Conservation (phyloP, 2,113 vertebrate genomes). For the Syngnathus typhle region DNA sequence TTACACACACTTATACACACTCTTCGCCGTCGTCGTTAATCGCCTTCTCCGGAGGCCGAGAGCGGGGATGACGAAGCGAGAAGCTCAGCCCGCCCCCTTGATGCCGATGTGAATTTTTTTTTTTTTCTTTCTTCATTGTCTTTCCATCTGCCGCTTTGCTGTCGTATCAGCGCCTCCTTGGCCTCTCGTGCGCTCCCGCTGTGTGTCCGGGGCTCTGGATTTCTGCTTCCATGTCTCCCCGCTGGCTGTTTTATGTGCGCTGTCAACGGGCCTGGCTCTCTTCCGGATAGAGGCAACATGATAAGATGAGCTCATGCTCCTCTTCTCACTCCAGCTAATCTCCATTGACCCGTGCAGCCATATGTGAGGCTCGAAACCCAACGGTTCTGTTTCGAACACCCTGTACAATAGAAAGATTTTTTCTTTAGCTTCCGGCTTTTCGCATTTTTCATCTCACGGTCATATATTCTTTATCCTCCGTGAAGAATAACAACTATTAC, state of each 20-base stretch:
- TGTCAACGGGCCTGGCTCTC: conserved; percentile 49
- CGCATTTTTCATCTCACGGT: too few relatives aligned
- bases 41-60: conserved; percentile 57
- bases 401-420: too few relatives aligned
- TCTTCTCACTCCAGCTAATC: conserved; percentile 29
- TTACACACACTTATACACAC: conserved; percentile 70
- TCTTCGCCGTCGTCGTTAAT: conserved; percentile 67
- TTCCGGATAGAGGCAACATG: conserved; percentile 39
- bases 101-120: conserved; percentile 49
- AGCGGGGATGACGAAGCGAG: conserved; percentile 52
- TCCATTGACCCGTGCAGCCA: conserved; percentile 41
- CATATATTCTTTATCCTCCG: too few relatives aligned
- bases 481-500: too few relatives aligned
- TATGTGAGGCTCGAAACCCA: conserved; percentile 35
- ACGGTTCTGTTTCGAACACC: background rate
- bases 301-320: conserved; percentile 48
- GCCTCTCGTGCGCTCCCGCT: conserved; percentile 37
- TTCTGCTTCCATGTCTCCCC: conserved; percentile 27
- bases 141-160: conserved; percentile 34
- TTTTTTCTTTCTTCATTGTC: conserved; percentile 42
- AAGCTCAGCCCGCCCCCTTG: conserved; percentile 38
- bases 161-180: conserved; percentile 61
- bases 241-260: conserved; percentile 44
- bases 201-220: conserved; percentile 45
- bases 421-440: too few relatives aligned